Percentiles rank a stretch among this genome's conserved stretches.
Evolutionary conservation across 2,797 vertebrate genomes (phyloP).

Genomic region (Sebastiscus albofasciatus): DNA sequence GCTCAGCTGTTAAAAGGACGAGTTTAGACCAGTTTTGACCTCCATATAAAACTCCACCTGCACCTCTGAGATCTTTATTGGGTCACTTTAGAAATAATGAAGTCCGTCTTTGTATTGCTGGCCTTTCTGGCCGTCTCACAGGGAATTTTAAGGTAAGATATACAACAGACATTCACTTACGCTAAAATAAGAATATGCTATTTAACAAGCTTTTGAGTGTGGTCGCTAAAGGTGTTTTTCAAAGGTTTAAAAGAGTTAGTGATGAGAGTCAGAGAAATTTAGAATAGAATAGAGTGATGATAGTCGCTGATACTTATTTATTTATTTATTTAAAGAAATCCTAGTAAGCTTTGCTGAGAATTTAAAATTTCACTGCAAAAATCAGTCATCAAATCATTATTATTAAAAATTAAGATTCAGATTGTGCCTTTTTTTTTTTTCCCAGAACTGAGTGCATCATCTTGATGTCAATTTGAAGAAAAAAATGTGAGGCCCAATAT

Average conservation of each 20-base stretch:
- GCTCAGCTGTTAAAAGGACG: background rate
- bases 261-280: background rate
- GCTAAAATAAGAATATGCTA: background rate
- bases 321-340: background rate
- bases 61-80: background rate
- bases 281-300: background rate
- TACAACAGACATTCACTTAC: background rate
- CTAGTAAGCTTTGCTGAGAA: background rate
- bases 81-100: constrained; percentile 24
- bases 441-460: background rate
- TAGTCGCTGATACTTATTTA: background rate
- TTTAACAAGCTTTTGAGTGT: background rate
- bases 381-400: background rate
- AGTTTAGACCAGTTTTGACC: background rate
- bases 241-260: background rate
- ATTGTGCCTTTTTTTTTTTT: background rate
- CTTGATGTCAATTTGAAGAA: background rate
- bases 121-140: background rate
- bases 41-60: background rate
- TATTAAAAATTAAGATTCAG: too few species aligned
- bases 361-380: background rate
- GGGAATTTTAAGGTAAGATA: constrained; percentile 21
- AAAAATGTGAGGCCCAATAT: background rate
- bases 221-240: background rate
- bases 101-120: constrained; percentile 16